Percentiles rank a stretch among this genome's conserved stretches.
Conservation (phyloP, 2,113 vertebrate genomes). For the Rhipidura dahli region DNA sequence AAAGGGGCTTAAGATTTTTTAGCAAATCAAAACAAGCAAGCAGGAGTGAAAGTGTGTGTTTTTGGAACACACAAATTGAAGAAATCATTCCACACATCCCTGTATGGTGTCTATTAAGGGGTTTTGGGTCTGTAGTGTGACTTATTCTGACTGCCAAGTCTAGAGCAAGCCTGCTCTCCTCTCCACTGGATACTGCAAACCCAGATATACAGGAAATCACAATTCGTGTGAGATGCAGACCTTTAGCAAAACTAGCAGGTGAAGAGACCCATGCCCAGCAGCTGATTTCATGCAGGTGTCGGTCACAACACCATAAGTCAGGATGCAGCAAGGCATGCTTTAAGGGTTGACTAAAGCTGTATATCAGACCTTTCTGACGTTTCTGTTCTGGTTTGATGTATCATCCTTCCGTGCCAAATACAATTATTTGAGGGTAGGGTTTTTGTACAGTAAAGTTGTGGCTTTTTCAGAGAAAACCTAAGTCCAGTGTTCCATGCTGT, state of each 20-base stretch:
- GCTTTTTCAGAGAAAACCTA: neutral
- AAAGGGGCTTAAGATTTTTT: neutral
- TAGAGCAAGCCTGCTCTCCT: neutral
- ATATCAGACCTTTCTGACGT: neutral
- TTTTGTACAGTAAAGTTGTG: neutral
- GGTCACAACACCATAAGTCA: fast-evolving
- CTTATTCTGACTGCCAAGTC: neutral
- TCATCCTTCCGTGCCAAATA: neutral
- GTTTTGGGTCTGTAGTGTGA: neutral
- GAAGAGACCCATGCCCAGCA: neutral
- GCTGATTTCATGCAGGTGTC: neutral
- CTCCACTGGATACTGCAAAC: neutral
- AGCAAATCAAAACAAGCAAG: neutral
- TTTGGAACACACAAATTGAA: neutral
- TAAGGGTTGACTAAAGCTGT: neutral
- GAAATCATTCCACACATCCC: neutral
- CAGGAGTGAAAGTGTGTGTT: neutral
- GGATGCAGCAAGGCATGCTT: neutral
- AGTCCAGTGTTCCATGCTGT: neutral
- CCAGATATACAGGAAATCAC: neutral
- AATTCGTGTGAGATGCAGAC: neutral
- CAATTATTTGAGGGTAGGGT: neutral
- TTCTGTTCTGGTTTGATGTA: neutral
- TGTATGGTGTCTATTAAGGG: neutral
- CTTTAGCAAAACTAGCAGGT: neutral